A percentile compares a stretch with the other conserved stretches of the same genome.
These are phyloP conservation scores for Leptopilina boulardi DNA, from an alignment of 1,140 invertebrate species.

Conservation along the genomic window DNA sequence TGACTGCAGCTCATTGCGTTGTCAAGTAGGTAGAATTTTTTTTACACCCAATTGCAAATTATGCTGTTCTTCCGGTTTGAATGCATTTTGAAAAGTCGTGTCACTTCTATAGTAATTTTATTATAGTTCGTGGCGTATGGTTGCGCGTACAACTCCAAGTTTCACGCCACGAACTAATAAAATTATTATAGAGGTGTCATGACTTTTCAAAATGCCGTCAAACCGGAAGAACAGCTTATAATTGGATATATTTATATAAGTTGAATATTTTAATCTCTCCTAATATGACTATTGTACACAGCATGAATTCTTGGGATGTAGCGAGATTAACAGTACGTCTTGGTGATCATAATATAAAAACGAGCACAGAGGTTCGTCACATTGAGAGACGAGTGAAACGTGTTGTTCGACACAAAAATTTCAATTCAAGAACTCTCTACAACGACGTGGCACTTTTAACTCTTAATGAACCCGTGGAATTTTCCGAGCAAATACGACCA, in stretches of 20 bases:
- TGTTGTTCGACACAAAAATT: constrained; percentile 89
- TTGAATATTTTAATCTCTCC: no score
- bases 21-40: constrained; percentile 82
- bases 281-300: constrained; percentile 75
- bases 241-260: no score
- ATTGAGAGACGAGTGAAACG: constrained; percentile 86
- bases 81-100: background rate
- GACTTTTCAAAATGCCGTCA: no score
- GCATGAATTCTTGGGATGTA: constrained; percentile 93
- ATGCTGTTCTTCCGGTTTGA: no score
- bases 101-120: background rate
- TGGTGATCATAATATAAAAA: constrained; percentile 89
- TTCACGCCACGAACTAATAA: no score
- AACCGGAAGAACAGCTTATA: no score
- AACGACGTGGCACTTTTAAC: constrained; percentile 92
- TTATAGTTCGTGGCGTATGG: no score
- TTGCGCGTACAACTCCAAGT: no score
- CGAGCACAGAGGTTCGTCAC: constrained; percentile 83
- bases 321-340: constrained; percentile 86
- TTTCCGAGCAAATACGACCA: constrained; percentile 85
- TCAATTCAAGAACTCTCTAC: constrained; percentile 89
- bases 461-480: constrained; percentile 85
- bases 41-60: no score
- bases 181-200: no score
- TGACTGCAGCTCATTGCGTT: constrained; percentile 94